Percentiles rank a stretch among this genome's conserved stretches.
phyloP scores from a whole-genome alignment of 2,888 invertebrate species.

The Diabrotica balteata region DNA sequence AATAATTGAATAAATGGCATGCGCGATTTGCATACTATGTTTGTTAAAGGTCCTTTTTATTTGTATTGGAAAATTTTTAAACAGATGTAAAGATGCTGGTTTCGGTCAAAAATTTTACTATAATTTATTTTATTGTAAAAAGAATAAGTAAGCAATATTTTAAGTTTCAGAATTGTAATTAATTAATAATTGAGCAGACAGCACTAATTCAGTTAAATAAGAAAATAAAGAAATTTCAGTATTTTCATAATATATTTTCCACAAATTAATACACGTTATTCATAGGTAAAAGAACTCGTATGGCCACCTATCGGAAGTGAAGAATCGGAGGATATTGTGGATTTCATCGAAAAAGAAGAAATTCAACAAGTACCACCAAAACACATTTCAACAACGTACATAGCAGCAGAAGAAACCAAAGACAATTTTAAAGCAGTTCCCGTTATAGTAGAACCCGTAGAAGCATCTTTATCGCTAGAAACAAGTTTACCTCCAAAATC shows the following conservation, averaged over 20 bases:
- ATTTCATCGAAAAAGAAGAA: no score
- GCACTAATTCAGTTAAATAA: background rate
- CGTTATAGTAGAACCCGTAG: slow-evolving; percentile 25
- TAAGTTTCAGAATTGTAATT: no score
- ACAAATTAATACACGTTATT: background rate
- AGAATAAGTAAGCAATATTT: no score
- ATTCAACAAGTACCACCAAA: slow-evolving; percentile 2
- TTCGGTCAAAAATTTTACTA: no score
- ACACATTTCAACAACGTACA: slow-evolving; percentile 14
- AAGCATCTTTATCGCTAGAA: slow-evolving; percentile 4
- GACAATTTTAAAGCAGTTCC: slow-evolving; percentile 38
- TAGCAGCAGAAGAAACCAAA: slow-evolving; percentile 14
- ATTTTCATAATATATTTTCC: background rate
- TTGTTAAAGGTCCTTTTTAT: no score
- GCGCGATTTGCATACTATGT: no score
- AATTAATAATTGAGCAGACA: no score
- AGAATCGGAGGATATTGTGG: no score
- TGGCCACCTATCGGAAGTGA: background rate
- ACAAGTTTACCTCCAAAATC: slow-evolving; percentile 11
- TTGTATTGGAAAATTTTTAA: no score
- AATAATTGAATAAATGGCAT: no score
- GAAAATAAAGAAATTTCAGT: background rate
- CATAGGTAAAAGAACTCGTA: background rate
- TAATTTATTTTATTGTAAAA: no score
- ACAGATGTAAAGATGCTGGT: no score